A percentile compares a stretch with the other conserved stretches of the same genome.
These are phyloP conservation scores for Cydia pomonella DNA, from an alignment of 1,140 invertebrate species.

Conservation along the genomic window DNA sequence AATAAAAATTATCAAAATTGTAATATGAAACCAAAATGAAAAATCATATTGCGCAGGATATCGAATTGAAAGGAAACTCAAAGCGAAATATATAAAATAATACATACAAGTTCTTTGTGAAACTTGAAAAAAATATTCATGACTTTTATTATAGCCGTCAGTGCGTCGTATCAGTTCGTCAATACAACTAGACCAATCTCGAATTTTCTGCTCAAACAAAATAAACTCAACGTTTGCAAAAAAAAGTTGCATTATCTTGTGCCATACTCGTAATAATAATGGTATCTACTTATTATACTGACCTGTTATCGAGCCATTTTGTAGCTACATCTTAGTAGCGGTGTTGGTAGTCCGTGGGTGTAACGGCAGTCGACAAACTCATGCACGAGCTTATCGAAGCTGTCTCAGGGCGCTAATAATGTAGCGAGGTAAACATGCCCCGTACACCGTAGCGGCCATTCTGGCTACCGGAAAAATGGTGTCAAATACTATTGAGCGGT, in stretches of 20 bases:
- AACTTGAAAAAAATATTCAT: not conserved
- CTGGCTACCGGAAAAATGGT: not conserved
- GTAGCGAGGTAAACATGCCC: slow-evolving; percentile 1
- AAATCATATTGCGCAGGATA: too few relatives aligned
- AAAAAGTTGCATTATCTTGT: too few relatives aligned
- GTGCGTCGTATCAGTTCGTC: too few relatives aligned
- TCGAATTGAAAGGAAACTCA: too few relatives aligned
- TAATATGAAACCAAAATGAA: too few relatives aligned
- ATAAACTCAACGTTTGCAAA: not conserved
- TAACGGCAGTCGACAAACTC: not conserved
- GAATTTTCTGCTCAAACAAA: not conserved
- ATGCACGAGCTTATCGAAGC: not conserved
- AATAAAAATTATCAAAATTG: too few relatives aligned
- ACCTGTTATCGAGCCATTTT: not conserved
- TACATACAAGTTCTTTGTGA: too few relatives aligned
- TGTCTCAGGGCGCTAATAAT: not conserved
- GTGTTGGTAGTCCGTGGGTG: not conserved
- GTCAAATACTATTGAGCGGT: not conserved
- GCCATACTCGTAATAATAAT: too few relatives aligned
- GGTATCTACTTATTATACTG: not conserved
- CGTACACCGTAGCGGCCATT: not conserved
- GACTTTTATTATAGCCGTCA: too few relatives aligned
- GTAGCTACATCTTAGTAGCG: not conserved
- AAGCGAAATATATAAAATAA: too few relatives aligned
- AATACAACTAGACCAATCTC: too few relatives aligned